Evolutionary conservation across 2,797 vertebrate species (phyloP), one percentile per base, ranked within the genome.

Genomic region (Rhincodon typus): DNA sequence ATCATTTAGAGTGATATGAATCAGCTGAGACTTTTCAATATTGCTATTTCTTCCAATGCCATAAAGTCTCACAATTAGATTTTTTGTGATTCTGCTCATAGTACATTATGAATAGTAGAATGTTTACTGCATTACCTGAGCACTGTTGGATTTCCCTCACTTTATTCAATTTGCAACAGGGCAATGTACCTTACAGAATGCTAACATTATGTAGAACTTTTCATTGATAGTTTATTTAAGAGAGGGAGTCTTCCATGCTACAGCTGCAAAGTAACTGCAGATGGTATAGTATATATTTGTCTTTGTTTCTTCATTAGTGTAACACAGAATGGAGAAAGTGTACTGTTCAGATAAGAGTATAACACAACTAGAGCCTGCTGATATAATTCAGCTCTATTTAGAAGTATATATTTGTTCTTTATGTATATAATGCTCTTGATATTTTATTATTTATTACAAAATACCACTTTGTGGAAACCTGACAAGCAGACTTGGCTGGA

Each of bases 1-100:
- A 66, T 91, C 38, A n/a, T 93, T 93, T 67, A 93, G 19, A 67
- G 23, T 93, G n/a, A 38, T 93, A 93, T 69, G n/a, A 93, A 69
- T 38, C 90, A 67, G 21, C 34, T 91, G 34, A 67, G 62, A n/a
- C 62, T 67, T 67, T 42, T 69, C 6, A 25, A 19, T n/a, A 90
- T 90, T 66, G 34, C 4, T 57, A 90, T 66, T 90, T 38, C 10
- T 93, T 42, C 4, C 4, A 23, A 93, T 42, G 62, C 42, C 23
- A 3, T 67, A 93, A 93, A 93, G 19, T 1, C n/a, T 93, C 34
- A 93, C 19, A 38, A 42, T 93, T 3, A 67, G 62, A 93, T 93
- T 8, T 42, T 8, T 42, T 67, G 62, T 93, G 62, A 42, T 42
- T 19, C 90, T 42, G 23, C 7, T 46, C 23, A 46, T 46, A 84